Evolutionary conservation across 1,140 invertebrate genomes (phyloP), one percentile per base, ranked within the genome.

Genomic region (Asbolus verrucosus): DNA sequence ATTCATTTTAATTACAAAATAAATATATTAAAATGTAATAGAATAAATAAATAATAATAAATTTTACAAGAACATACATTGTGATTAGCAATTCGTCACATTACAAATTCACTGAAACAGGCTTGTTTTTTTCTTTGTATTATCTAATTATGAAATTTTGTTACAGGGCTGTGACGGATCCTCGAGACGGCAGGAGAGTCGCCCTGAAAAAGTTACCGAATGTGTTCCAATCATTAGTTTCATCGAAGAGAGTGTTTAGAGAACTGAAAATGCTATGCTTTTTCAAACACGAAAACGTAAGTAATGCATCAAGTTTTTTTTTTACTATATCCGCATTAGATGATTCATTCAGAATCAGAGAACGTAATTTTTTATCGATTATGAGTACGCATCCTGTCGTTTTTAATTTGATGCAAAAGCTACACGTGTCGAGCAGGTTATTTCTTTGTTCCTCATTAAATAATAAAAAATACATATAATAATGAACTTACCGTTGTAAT

Each of bases 181-280:
- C 98, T n/a, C 88, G 98, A 75, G 95, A 98, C 87, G 96, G 97
- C 65, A 92, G 95, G 81, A 87, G 96, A 80, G 97, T 99, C 71
- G 98, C 98, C 50, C 89, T 99, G 66, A 99, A 99, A 87, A 99
- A 99, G 88, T 91, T 99, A 88, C 97, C 98, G 74, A 99, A 99
- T 87, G 97, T 99, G 82, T 99, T 99, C 90, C 98, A 99, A 85
- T 99, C 97, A 82, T 88, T 99, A 77, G 95, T 99, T 75, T 99
- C 97, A 75, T 95, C 93, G 80, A 98, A 98, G 84, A 89, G 98
- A 78, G 98, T 99, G 69, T 99, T 98, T 85, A 89, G 98, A 73
- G 98, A 99, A 85, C 89, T 99, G 74, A 95, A 96, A 85, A 99
- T 99, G 97, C 88, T 99, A 31, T 97, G 96, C 84, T 98, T 97